A percentile compares a stretch with the other conserved stretches of the same genome.
Conservation (phyloP, 92 coral and sea anemone species). For the Micromussa lordhowensis region DNA sequence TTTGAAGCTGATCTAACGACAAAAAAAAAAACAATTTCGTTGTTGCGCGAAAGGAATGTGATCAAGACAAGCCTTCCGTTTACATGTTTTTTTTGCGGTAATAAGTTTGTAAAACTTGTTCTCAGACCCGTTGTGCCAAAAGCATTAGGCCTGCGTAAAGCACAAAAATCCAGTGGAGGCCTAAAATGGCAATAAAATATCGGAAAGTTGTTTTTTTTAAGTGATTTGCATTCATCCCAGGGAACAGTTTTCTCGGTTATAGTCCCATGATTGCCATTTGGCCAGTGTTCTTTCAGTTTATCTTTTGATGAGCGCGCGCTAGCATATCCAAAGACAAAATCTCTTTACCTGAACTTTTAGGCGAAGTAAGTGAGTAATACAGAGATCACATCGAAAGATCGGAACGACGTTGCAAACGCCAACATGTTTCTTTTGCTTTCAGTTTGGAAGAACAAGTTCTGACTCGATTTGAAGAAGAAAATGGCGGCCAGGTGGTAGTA, state of each 20-base stretch:
- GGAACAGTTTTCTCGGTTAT: too few relatives aligned
- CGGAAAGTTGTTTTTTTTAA: too few relatives aligned
- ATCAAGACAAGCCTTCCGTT: not conserved
- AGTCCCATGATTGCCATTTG: too few relatives aligned
- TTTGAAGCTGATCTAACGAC: not conserved
- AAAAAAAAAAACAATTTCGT: not conserved
- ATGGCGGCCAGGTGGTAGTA: constrained; percentile 94
- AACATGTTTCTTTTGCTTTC: not conserved
- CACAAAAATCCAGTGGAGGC: too few relatives aligned
- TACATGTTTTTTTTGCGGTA: too few relatives aligned
- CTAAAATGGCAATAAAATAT: too few relatives aligned
- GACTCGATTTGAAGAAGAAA: constrained; percentile 93
- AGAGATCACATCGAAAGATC: not conserved
- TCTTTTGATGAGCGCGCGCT: too few relatives aligned
- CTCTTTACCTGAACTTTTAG: not conserved
- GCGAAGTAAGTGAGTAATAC: not conserved
- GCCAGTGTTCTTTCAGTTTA: not conserved
- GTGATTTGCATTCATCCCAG: too few relatives aligned
- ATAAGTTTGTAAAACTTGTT: too few relatives aligned
- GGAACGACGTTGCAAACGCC: not conserved
- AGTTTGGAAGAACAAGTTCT: constrained; percentile 98
- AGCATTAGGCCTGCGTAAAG: too few relatives aligned
- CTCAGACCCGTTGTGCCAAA: too few relatives aligned
- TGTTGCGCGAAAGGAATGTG: not conserved
- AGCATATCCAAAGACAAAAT: too few relatives aligned